Base-by-base conservation (phyloP, 2,113 vertebrate species). In the Chrysochloris asiatica region DNA sequence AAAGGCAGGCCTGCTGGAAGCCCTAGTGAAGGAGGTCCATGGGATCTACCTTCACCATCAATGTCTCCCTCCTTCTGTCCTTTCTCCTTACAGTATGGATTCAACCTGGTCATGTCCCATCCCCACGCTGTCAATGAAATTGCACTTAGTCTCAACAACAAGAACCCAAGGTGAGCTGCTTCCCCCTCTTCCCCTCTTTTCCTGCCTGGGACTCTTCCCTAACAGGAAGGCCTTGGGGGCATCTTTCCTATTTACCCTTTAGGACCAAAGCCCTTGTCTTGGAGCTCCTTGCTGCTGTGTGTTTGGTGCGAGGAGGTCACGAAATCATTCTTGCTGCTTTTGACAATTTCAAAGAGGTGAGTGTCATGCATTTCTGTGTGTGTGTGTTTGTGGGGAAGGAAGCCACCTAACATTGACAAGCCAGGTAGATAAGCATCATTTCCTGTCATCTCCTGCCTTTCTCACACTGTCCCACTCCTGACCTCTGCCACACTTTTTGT, bases 311-410 rank as follows among this genome's bases (percentile, higher is more conserved):
- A 92, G 99, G 99, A 4, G 99, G 99, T 75, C 99, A 99, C 0
- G 99, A 99, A 97, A 99, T 99, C 97, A 99, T 99, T 97, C 98
- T 99, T 0, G 98, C 99, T 0, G 99, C 99, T 28, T 99, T 99
- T 67, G 99, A 99, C 98, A 99, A 99, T 98, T 99, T 99, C 98
- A 99, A 99, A 98, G 99, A 99, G 99, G 99, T 99, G 89, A 98
- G 96, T 90, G 24, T 50, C 8, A 38, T 76, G 8, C 28, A 9
- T 22, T 30, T 2, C 0, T 10, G 7, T 24, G 67, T 12, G 75
- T 26, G 0, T 41, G 48, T 14, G 43, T 24, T 47, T 71, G 19
- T 30, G 47, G 47, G 86, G 77, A 38, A 10, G 48, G 71, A 19
- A 10, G 24, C 38, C 14, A 43, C 22, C 24, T 72, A 38, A 41